Evolutionary conservation across 1,140 invertebrate species (phyloP).

Genomic region (Phthorimaea operculella): DNA sequence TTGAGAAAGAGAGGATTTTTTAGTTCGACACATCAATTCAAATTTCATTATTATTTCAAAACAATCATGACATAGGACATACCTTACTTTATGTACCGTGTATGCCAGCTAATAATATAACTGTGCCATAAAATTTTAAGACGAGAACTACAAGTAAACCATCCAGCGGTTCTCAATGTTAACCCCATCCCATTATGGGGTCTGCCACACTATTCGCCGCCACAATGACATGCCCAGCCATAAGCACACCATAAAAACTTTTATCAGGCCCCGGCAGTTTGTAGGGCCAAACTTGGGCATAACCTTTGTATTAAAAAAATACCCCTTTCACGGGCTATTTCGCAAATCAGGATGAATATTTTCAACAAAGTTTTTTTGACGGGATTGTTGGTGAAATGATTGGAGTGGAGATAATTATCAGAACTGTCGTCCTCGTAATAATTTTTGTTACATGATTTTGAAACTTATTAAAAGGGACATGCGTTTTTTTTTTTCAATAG

Average conservation of each 20-base stretch:
- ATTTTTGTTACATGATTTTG: no score
- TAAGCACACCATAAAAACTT: conserved; percentile 62
- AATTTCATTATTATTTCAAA: no score
- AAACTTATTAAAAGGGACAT: no score
- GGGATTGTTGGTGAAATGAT: neutral
- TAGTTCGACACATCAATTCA: no score
- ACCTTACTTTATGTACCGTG: no score
- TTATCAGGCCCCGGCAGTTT: conserved; percentile 46
- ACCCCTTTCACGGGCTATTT: conserved; percentile 52
- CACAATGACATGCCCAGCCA: conserved; percentile 10
- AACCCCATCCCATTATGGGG: conserved; percentile 30
- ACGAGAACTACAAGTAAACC: no score
- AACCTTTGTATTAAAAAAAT: conserved; percentile 29
- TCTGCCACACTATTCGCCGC: conserved; percentile 31
- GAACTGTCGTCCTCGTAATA: neutral
- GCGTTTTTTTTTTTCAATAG: no score
- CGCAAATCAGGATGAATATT: conserved; percentile 34
- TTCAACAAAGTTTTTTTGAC: conserved; percentile 30
- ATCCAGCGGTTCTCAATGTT: no score
- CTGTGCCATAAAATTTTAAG: no score
- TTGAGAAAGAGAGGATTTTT: no score
- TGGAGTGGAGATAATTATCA: neutral
- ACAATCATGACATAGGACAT: no score
- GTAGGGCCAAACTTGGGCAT: conserved; percentile 32
- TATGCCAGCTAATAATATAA: no score